phyloP scores from a whole-genome alignment of 2,113 vertebrate genomes.

The Salminus brasiliensis region DNA sequence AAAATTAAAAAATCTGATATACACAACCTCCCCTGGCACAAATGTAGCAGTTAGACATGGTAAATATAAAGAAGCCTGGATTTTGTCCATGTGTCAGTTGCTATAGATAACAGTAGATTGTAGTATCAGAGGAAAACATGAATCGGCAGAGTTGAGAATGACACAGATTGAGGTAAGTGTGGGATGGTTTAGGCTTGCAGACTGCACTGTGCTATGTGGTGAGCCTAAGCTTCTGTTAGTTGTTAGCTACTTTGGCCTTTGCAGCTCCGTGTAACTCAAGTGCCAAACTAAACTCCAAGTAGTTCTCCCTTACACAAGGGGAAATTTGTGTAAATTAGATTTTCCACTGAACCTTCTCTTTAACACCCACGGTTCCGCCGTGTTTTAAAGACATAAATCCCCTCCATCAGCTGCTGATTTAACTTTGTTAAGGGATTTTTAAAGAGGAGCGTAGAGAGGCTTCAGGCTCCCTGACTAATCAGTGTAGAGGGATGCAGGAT shows the following conservation, averaged over 20 bases:
- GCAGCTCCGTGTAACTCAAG: background rate
- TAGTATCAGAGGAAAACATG: too few species aligned
- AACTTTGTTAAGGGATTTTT: conserved; percentile 11
- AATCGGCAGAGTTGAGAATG: too few species aligned
- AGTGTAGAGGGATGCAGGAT: conserved; percentile 26
- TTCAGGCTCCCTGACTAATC: conserved; percentile 18
- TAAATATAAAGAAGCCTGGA: too few species aligned
- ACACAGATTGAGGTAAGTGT: background rate
- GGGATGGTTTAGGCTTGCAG: background rate
- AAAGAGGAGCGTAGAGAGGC: conserved; percentile 16
- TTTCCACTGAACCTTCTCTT: background rate
- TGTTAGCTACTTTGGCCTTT: background rate
- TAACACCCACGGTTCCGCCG: background rate
- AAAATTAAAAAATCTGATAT: background rate
- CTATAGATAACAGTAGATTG: too few species aligned
- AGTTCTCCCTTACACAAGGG: too few species aligned
- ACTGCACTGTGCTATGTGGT: background rate
- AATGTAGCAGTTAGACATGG: too few species aligned
- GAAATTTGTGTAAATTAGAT: background rate
- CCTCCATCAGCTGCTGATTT: background rate
- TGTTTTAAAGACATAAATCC: background rate
- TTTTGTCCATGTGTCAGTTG: too few species aligned
- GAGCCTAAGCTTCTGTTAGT: background rate
- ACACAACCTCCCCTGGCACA: background rate
- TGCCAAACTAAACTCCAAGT: background rate